A percentile compares a stretch with the other conserved stretches of the same genome.
Evolutionary conservation across 2,888 invertebrate genomes (phyloP).

Genomic region (Leuctra nigra): DNA sequence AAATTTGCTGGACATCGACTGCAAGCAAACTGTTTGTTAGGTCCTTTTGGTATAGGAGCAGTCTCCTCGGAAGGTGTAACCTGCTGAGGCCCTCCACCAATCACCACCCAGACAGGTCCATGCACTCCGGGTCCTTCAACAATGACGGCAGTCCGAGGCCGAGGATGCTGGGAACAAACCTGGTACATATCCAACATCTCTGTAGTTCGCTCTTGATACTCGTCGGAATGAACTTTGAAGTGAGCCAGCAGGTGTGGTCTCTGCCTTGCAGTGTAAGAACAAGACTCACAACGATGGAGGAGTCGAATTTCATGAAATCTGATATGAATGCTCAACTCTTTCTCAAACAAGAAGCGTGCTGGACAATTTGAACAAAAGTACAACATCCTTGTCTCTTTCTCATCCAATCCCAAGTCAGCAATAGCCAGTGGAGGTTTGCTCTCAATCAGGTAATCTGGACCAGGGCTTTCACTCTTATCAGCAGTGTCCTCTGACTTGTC

Average conservation of each 20-base stretch:
- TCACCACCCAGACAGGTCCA: slow-evolving; percentile 45
- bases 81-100: slow-evolving; percentile 29
- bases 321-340: slow-evolving; percentile 65
- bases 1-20: slow-evolving; percentile 67
- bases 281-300: slow-evolving; percentile 64
- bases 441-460: too few relatives aligned
- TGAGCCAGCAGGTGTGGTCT: slow-evolving; percentile 63
- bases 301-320: slow-evolving; percentile 59
- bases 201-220: slow-evolving; percentile 53
- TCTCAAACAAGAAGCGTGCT: slow-evolving; percentile 59
- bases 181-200: slow-evolving; percentile 58
- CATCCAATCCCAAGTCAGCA: slow-evolving; percentile 41
- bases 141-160: slow-evolving; percentile 49
- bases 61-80: not conserved
- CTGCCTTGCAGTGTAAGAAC: slow-evolving; percentile 68
- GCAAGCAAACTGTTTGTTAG: slow-evolving; percentile 41
- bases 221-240: slow-evolving; percentile 45
- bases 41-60: slow-evolving; percentile 14
- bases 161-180: slow-evolving; percentile 55
- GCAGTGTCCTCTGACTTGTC: not conserved
- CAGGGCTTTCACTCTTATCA: not conserved
- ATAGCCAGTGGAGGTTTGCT: too few relatives aligned
- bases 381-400: slow-evolving; percentile 36
- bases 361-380: slow-evolving; percentile 79
- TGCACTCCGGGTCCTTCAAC: slow-evolving; percentile 40